phyloP scores from a whole-genome alignment of 2,797 vertebrate species.

The Lagorchestes hirsutus region DNA sequence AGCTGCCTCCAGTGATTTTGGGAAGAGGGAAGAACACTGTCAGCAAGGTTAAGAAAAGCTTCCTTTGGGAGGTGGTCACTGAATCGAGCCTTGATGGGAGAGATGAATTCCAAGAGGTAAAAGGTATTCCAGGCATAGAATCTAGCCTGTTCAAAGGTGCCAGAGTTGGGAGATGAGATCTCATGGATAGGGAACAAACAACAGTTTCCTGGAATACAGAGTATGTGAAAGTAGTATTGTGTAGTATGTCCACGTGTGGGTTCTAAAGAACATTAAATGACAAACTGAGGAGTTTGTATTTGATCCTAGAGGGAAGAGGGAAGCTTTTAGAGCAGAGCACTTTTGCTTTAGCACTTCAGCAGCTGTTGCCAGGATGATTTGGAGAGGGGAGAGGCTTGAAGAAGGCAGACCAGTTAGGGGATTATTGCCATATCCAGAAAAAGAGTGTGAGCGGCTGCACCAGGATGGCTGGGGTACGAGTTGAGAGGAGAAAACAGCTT shows the following conservation, averaged over 20 bases:
- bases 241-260: neutral
- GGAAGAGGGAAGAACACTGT: neutral
- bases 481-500: neutral
- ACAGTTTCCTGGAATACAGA: neutral
- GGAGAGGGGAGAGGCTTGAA: neutral
- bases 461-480: neutral
- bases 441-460: neutral
- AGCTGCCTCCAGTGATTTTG: neutral
- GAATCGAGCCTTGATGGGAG: neutral
- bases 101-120: neutral
- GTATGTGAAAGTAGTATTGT: neutral
- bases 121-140: neutral
- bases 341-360: neutral
- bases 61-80: neutral
- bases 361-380: neutral
- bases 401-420: neutral
- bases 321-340: neutral
- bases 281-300: neutral
- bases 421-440: neutral
- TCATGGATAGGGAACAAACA: neutral
- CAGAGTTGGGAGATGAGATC: neutral
- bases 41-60: neutral
- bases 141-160: neutral
- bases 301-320: neutral
- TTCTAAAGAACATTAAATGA: neutral